These are phyloP conservation scores for Alethe castanea DNA, from an alignment of 2,113 vertebrate species.

Conservation along the genomic window DNA sequence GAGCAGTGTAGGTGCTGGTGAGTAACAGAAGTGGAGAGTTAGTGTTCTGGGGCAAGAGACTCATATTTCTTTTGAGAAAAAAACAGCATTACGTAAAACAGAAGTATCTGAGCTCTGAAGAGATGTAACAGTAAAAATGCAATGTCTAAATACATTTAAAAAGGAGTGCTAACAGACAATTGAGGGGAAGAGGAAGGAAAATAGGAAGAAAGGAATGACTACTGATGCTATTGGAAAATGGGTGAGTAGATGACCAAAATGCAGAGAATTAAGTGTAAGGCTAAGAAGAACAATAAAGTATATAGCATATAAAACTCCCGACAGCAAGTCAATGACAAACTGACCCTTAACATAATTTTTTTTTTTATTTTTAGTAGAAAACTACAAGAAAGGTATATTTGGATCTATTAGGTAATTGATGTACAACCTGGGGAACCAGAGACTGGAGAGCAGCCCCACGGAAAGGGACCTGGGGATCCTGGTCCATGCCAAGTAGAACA, in stretches of 20 bases:
- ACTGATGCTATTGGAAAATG: background rate
- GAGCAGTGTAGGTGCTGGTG: background rate
- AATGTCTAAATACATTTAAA: background rate
- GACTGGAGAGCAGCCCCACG: accelerated
- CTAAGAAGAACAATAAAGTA: background rate
- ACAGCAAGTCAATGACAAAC: background rate
- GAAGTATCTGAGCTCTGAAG: background rate
- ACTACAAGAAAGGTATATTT: background rate
- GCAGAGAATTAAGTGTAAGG: background rate
- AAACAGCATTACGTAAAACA: background rate
- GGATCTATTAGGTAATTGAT: background rate
- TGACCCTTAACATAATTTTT: background rate
- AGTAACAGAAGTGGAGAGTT: background rate
- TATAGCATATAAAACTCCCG: background rate
- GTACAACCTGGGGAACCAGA: background rate
- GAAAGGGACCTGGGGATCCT: background rate
- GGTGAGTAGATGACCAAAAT: background rate
- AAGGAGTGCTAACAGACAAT: background rate
- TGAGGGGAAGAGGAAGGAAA: background rate
- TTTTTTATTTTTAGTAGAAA: background rate
- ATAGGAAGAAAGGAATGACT: background rate
- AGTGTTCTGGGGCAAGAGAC: background rate
- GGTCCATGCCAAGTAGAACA: accelerated
- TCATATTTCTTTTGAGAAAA: background rate
- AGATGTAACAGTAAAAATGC: background rate